phyloP scores from a whole-genome alignment of 2,797 vertebrate species.

The Micromesistius poutassou region DNA sequence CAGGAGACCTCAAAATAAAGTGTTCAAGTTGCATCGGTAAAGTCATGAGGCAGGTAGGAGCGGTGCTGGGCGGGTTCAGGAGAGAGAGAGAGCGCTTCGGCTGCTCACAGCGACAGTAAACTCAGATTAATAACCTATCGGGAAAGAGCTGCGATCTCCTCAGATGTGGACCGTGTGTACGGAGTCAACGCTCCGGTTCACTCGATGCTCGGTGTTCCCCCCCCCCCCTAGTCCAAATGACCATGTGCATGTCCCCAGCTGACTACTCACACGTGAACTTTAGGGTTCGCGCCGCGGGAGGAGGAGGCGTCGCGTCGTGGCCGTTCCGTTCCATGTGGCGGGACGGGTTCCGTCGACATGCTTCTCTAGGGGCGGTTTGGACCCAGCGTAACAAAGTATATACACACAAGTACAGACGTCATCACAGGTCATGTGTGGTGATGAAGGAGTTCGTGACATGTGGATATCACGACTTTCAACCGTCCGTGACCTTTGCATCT shows the following conservation, averaged over 20 bases:
- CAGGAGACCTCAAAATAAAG: neutral
- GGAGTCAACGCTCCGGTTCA: neutral
- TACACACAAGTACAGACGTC: neutral
- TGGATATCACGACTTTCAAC: constrained; percentile 23
- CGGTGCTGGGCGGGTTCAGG: constrained; percentile 14
- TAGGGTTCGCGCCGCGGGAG: neutral
- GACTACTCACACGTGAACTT: no score
- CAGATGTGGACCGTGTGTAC: neutral
- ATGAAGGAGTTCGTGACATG: constrained; percentile 54
- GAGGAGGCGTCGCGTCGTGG: neutral
- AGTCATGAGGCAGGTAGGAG: neutral
- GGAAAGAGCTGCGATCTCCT: neutral
- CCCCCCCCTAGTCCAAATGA: no score
- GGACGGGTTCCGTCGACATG: neutral
- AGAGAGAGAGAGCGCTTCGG: neutral
- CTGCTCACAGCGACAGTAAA: neutral
- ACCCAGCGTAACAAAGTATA: neutral
- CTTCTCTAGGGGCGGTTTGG: neutral
- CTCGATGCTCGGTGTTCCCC: neutral
- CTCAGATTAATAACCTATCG: neutral
- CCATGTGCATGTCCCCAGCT: neutral
- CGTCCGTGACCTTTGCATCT: constrained; percentile 12
- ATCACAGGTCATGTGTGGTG: constrained; percentile 27
- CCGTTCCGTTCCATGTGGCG: neutral
- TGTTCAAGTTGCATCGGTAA: neutral